A percentile compares a stretch with the other conserved stretches of the same genome.
phyloP scores from a whole-genome alignment of 2,113 vertebrate species.

The Noturus placidus region DNA sequence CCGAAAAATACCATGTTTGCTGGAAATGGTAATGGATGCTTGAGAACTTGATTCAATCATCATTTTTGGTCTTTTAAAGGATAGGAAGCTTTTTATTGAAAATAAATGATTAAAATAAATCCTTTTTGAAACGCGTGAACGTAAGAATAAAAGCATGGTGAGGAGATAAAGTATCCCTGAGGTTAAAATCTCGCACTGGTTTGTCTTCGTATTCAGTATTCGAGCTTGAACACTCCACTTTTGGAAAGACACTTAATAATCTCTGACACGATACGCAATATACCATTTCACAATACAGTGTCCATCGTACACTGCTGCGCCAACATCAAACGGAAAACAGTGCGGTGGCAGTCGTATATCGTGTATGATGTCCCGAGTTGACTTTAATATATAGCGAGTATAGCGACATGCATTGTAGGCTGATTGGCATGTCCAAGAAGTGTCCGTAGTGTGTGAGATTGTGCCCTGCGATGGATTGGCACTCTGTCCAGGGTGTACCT shows the following conservation, averaged over 20 bases:
- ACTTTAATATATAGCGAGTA: background rate
- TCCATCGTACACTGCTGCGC: background rate
- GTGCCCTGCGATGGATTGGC: no score
- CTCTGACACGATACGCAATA: background rate
- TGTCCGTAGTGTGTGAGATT: no score
- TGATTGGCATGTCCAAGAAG: no score
- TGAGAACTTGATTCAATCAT: background rate
- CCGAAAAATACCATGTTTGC: background rate
- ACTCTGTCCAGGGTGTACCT: no score
- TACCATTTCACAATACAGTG: background rate
- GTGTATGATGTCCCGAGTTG: background rate
- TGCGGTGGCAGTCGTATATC: background rate
- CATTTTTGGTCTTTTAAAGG: background rate
- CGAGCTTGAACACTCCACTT: background rate
- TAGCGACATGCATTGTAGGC: no score
- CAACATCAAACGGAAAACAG: background rate
- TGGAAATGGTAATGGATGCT: background rate
- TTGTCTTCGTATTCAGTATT: background rate
- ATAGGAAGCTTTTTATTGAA: background rate
- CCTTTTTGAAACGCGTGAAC: background rate
- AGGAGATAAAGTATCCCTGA: background rate
- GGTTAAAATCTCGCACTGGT: background rate
- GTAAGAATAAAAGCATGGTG: background rate
- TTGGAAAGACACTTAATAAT: background rate
- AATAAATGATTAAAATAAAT: background rate